A percentile compares a stretch with the other conserved stretches of the same genome.
Evolutionary conservation across 2,888 invertebrate genomes (phyloP).

Genomic region (Tillus elongatus): DNA sequence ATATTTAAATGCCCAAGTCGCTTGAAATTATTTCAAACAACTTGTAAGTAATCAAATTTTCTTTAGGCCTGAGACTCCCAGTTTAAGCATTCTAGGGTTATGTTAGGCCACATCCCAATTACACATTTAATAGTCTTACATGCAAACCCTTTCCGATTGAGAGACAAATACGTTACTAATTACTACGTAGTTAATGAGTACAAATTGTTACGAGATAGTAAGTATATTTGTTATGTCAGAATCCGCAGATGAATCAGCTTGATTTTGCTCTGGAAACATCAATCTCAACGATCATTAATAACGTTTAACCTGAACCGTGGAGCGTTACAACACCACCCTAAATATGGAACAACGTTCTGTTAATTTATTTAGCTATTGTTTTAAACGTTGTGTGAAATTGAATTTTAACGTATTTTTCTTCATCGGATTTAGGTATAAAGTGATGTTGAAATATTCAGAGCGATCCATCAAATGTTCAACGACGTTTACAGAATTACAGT

Average conservation of each 20-base stretch:
- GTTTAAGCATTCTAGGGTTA: no score
- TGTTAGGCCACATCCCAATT: no score
- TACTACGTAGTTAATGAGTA: constrained; percentile 10
- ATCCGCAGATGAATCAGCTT: constrained; percentile 23
- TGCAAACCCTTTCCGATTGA: no score
- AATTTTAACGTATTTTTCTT: constrained; percentile 8
- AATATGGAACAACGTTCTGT: background rate
- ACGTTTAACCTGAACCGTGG: constrained; percentile 16
- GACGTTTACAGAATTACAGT: constrained; percentile 1
- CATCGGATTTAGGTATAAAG: background rate
- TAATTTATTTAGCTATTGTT: constrained; percentile 15
- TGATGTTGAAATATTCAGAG: background rate
- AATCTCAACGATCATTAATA: constrained; percentile 26
- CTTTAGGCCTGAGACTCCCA: no score
- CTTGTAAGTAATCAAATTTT: no score
- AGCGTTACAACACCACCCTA: background rate
- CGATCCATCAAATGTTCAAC: background rate
- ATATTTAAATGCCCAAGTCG: no score
- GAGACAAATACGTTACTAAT: no score
- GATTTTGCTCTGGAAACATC: constrained; percentile 22
- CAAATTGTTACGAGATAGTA: constrained; percentile 19
- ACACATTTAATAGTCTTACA: no score
- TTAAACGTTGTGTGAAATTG: constrained; percentile 15
- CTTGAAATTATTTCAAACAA: no score
- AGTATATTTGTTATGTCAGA: constrained; percentile 21